phyloP scores from a whole-genome alignment of 2,113 vertebrate genomes.

The pig (Sus scrofa) region DNA sequence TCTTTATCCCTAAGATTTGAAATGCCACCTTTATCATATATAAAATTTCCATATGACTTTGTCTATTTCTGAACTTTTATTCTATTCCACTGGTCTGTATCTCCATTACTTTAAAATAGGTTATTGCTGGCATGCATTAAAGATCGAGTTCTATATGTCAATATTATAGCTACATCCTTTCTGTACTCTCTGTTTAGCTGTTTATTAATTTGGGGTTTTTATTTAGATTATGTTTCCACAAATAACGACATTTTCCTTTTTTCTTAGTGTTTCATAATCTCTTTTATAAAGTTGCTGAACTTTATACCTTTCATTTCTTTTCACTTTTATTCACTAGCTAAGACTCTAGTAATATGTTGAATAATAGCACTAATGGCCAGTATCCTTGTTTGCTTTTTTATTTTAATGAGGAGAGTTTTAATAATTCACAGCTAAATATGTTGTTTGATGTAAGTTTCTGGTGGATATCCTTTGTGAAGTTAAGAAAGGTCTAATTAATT shows the following conservation, averaged over 20 bases:
- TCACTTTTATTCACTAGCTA: neutral
- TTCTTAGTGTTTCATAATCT: neutral
- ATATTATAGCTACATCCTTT: neutral
- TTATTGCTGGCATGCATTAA: neutral
- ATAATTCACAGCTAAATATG: neutral
- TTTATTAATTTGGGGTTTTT: neutral
- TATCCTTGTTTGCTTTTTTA: neutral
- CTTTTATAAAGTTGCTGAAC: neutral
- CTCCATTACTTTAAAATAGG: neutral
- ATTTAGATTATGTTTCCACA: neutral
- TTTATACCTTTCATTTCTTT: neutral
- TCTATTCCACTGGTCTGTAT: neutral
- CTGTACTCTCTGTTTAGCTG: neutral
- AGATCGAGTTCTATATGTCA: neutral
- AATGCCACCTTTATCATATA: neutral
- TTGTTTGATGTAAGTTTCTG: neutral
- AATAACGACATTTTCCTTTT: neutral
- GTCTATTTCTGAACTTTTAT: neutral
- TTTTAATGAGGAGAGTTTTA: slow-evolving; percentile 11
- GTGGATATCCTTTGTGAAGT: neutral
- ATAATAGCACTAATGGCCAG: neutral
- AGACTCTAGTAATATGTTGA: neutral
- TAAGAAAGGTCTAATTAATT: neutral
- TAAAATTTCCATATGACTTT: neutral
- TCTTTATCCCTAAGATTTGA: neutral